A percentile compares a stretch with the other conserved stretches of the same genome.
phyloP scores from a whole-genome alignment of 1,140 invertebrate species.

The Ceratitis capitata region DNA sequence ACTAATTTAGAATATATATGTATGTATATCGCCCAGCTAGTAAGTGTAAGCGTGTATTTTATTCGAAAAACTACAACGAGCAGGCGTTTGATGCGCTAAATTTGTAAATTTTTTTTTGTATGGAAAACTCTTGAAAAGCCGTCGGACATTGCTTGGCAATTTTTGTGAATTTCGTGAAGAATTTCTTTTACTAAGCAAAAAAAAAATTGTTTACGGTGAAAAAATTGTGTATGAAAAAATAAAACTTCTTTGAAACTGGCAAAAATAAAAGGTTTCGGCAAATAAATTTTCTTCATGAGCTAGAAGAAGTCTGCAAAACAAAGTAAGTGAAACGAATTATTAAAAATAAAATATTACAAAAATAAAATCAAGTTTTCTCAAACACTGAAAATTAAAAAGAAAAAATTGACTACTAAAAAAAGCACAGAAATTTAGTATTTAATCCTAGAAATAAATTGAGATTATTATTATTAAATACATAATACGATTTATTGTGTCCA shows the following conservation, averaged over 20 bases:
- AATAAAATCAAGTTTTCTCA: too few relatives aligned
- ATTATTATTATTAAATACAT: too few relatives aligned
- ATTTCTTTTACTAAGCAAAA: not conserved
- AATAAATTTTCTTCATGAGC: not conserved
- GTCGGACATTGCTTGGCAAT: not conserved
- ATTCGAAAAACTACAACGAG: not conserved
- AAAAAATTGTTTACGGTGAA: not conserved
- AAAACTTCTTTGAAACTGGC: not conserved
- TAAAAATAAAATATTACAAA: not conserved
- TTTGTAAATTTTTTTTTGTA: not conserved
- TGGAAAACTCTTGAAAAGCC: not conserved
- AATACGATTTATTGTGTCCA: too few relatives aligned
- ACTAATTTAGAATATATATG: not conserved
- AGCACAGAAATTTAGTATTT: too few relatives aligned
- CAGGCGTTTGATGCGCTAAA: not conserved
- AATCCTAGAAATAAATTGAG: too few relatives aligned
- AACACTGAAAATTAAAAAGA: too few relatives aligned
- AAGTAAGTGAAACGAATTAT: not conserved
- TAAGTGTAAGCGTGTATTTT: conserved; percentile 14
- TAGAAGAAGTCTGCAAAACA: not conserved
- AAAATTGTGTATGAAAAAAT: not conserved
- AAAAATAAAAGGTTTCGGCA: not conserved
- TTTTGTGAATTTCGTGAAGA: not conserved
- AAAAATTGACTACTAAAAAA: too few relatives aligned
- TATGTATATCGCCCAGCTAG: not conserved